Evolutionary conservation across 2,797 vertebrate species (phyloP).

Genomic region (Agapornis canus): DNA sequence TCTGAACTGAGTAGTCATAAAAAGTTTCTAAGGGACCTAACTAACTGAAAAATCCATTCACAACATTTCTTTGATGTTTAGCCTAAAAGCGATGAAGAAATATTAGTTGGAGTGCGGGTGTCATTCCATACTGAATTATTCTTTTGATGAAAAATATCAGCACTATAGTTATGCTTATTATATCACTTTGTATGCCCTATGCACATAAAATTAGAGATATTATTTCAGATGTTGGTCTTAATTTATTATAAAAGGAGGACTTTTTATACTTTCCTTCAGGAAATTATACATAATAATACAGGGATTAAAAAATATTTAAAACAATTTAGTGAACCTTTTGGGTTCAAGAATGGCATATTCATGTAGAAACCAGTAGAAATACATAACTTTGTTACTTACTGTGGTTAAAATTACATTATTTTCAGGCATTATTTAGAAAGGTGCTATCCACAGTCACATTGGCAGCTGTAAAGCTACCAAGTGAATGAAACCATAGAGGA

Average conservation of each 20-base stretch:
- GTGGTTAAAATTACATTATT: neutral
- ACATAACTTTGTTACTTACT: neutral
- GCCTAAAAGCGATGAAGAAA: neutral
- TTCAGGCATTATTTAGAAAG: neutral
- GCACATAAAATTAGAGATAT: neutral
- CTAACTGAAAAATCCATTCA: neutral
- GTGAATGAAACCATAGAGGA: neutral
- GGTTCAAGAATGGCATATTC: neutral
- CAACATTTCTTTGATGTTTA: slow-evolving; percentile 33
- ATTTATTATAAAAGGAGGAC: neutral
- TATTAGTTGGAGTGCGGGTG: neutral
- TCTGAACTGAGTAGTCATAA: neutral
- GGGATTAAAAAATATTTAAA: neutral
- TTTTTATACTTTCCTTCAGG: neutral
- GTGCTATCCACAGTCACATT: neutral
- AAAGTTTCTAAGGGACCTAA: neutral
- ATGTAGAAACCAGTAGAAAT: neutral
- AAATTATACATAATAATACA: too few species aligned
- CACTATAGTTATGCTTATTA: neutral
- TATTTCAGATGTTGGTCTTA: neutral
- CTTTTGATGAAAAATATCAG: slow-evolving; percentile 22
- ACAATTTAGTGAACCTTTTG: neutral
- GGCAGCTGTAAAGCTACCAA: neutral
- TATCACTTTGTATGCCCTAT: neutral
- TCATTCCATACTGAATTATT: slow-evolving; percentile 1